These are phyloP conservation scores for Operophtera brumata DNA, from an alignment of 2,888 invertebrate species.

Conservation along the genomic window DNA sequence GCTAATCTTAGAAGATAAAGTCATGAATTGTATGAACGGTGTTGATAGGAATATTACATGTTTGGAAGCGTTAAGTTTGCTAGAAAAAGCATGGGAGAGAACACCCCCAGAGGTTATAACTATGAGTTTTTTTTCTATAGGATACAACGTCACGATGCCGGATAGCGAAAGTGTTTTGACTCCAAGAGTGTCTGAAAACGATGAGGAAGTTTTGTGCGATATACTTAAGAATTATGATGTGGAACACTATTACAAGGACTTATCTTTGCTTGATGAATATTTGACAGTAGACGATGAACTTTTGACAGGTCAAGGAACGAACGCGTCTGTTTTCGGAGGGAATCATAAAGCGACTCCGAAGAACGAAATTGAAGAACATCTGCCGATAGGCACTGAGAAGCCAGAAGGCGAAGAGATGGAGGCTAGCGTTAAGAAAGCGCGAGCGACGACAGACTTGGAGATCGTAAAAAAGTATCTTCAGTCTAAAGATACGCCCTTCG, in stretches of 20 bases:
- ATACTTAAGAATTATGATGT: slow-evolving; percentile 47
- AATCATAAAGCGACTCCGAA: slow-evolving; percentile 42
- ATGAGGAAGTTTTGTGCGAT: slow-evolving; percentile 43
- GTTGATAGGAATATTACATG: slow-evolving; percentile 48
- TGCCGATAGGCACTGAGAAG: slow-evolving; percentile 45
- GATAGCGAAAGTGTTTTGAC: slow-evolving; percentile 25
- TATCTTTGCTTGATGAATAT: slow-evolving; percentile 44
- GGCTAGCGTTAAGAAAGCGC: slow-evolving; percentile 35
- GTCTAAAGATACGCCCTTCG: slow-evolving; percentile 35
- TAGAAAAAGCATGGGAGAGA: slow-evolving; percentile 50
- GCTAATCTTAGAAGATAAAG: slow-evolving; percentile 45
- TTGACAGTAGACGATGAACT: slow-evolving; percentile 52
- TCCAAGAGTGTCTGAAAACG: slow-evolving; percentile 39
- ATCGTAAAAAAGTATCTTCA: slow-evolving; percentile 45
- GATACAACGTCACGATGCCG: slow-evolving; percentile 43
- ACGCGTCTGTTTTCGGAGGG: slow-evolving; percentile 50
- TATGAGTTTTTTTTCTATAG: slow-evolving; percentile 42
- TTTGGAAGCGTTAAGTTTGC: slow-evolving; percentile 47
- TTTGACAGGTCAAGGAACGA: slow-evolving; percentile 51
- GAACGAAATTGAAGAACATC: slow-evolving; percentile 37
- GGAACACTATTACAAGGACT: slow-evolving; percentile 44
- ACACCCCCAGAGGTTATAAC: slow-evolving; percentile 40
- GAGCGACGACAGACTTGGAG: slow-evolving; percentile 45
- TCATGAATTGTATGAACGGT: slow-evolving; percentile 42
- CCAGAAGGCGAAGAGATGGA: slow-evolving; percentile 40